A percentile compares a stretch with the other conserved stretches of the same genome.
Conservation (phyloP, 2,888 invertebrate species). For the Ferdinandea cuprea region DNA sequence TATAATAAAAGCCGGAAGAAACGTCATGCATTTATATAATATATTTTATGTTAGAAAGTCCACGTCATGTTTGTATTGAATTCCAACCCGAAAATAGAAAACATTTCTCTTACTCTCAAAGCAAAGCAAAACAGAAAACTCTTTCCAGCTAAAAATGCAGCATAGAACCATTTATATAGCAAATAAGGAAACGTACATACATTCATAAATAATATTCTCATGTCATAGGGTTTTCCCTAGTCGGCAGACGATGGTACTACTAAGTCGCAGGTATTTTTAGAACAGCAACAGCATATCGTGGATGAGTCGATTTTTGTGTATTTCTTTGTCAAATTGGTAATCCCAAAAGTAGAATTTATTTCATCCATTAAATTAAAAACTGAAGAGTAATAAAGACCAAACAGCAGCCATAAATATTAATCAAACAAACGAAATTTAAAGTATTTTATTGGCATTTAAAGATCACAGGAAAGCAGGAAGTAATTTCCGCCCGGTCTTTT, state of each 20-base stretch:
- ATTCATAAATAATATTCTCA: slow-evolving; percentile 47
- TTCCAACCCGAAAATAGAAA: slow-evolving; percentile 5
- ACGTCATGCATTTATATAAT: no score
- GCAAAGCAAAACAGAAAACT: slow-evolving; percentile 11
- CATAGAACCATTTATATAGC: not conserved
- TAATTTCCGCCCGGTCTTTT: slow-evolving; percentile 52
- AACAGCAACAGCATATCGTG: slow-evolving; percentile 25
- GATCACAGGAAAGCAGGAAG: slow-evolving; percentile 56
- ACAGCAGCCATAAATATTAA: slow-evolving; percentile 52
- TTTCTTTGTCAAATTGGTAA: slow-evolving; percentile 31
- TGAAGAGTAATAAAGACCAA: slow-evolving; percentile 29
- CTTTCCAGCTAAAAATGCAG: slow-evolving; percentile 13
- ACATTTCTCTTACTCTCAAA: not conserved
- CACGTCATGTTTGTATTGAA: not conserved
- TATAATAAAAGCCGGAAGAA: no score
- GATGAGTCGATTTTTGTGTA: slow-evolving; percentile 35
- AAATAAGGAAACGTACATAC: slow-evolving; percentile 49
- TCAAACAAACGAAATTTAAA: slow-evolving; percentile 49
- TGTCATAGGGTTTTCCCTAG: slow-evolving; percentile 53
- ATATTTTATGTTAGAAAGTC: not conserved
- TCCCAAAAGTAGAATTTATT: slow-evolving; percentile 53
- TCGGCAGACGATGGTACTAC: slow-evolving; percentile 17
- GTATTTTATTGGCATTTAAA: slow-evolving; percentile 52
- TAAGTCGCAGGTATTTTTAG: slow-evolving; percentile 68
- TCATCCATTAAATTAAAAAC: slow-evolving; percentile 48